These are phyloP conservation scores for Pantherophis alleghaniensis DNA, from an alignment of 2,797 vertebrate species.

Conservation along the genomic window DNA sequence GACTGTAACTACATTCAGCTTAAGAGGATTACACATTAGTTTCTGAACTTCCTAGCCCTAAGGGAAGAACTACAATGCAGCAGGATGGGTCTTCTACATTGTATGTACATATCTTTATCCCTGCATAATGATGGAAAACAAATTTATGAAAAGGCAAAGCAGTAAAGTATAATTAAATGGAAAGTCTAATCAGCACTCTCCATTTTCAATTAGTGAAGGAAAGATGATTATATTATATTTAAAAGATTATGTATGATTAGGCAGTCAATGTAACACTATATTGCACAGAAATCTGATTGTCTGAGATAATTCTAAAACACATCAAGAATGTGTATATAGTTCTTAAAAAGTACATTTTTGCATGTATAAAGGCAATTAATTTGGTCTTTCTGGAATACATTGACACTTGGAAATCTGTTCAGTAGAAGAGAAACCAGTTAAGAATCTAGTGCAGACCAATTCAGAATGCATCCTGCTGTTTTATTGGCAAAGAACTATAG, in stretches of 20 bases:
- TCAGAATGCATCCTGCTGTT: constrained; percentile 9
- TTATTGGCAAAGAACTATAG: neutral
- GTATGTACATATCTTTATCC: neutral
- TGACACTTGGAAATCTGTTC: rapidly evolving
- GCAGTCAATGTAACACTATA: neutral
- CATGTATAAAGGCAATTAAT: neutral
- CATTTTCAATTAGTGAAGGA: neutral
- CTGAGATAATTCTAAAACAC: neutral
- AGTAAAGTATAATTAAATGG: neutral
- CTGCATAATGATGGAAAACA: neutral
- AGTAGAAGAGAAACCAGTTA: neutral
- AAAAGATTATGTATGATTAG: neutral
- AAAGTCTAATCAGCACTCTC: neutral
- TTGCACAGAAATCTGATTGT: neutral
- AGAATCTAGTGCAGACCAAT: rapidly evolving
- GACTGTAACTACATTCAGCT: neutral
- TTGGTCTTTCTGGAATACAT: neutral
- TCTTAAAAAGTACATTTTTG: neutral
- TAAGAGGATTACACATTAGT: neutral
- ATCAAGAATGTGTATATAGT: neutral
- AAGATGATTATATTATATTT: neutral
- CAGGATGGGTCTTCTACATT: neutral
- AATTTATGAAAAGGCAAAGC: neutral
- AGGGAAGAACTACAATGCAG: neutral
- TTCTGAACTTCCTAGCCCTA: neutral